Percentiles rank a stretch among this genome's conserved stretches.
Evolutionary conservation across 92 coral and sea anemone genomes (phyloP).

Genomic region (Meandrina meandrites): DNA sequence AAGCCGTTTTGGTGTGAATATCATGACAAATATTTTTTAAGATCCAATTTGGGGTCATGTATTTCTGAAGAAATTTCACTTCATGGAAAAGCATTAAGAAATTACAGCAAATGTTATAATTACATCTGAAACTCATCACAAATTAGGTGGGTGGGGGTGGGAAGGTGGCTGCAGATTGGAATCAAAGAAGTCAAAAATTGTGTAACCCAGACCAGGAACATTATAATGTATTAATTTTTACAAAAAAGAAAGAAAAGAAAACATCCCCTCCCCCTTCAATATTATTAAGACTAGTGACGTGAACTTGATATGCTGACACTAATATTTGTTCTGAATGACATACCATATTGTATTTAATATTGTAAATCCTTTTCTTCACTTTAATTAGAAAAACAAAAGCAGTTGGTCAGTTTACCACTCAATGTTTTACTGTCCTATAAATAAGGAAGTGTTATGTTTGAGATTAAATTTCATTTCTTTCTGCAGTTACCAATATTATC

Average conservation of each 20-base stretch:
- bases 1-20: too few relatives aligned
- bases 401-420: neutral
- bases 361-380: conserved; percentile 5
- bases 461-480: neutral
- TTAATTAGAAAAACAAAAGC: conserved; percentile 6
- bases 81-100: conserved; percentile 2
- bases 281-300: conserved; percentile 6
- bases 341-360: neutral
- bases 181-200: conserved; percentile 16
- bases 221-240: conserved; percentile 1
- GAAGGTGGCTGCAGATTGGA: conserved; percentile 9
- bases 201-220: neutral
- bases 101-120: conserved; percentile 5
- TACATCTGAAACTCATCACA: conserved; percentile 5
- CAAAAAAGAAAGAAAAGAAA: neutral
- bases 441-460: conserved; percentile 4
- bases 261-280: conserved; percentile 1
- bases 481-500: too few relatives aligned
- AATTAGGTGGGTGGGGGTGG: conserved; percentile 1
- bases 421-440: neutral
- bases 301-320: too few relatives aligned
- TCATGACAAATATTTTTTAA: neutral
- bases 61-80: conserved; percentile 8
- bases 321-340: conserved; percentile 11
- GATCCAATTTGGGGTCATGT: neutral